These are phyloP conservation scores for Ciona savignyi DNA, from an alignment of 23 tunicate genomes.

Conservation along the genomic window DNA sequence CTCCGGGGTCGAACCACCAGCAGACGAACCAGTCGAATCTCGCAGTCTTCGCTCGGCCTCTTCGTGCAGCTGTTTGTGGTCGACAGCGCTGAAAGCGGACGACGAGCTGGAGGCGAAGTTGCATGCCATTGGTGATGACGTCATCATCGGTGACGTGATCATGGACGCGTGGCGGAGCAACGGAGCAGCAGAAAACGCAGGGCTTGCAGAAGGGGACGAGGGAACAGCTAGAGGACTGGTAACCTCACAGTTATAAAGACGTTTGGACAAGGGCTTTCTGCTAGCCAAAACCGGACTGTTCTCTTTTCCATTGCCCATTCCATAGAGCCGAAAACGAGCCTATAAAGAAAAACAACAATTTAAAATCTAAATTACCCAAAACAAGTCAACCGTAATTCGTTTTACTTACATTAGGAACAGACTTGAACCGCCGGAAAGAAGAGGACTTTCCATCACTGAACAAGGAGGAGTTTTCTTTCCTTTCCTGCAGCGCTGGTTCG, in stretches of 20 bases:
- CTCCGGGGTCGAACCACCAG: conserved; percentile 37
- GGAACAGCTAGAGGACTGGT: background rate
- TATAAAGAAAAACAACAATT: background rate
- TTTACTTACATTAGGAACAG: conserved; percentile 17
- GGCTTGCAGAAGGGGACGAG: background rate
- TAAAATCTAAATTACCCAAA: background rate
- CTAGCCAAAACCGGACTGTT: conserved; percentile 13
- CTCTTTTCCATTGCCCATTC: conserved; percentile 28
- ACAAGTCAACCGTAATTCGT: background rate
- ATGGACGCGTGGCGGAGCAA: conserved; percentile 17
- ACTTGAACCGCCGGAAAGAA: conserved; percentile 29
- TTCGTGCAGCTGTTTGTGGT: conserved; percentile 17
- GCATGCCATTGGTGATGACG: conserved; percentile 47
- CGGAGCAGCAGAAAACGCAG: conserved; percentile 1
- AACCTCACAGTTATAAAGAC: background rate
- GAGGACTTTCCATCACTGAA: conserved; percentile 2
- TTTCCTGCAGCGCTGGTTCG: conserved; percentile 23
- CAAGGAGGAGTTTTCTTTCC: conserved; percentile 25
- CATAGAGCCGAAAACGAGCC: conserved; percentile 21
- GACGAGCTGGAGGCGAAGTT: conserved; percentile 37
- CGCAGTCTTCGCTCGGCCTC: conserved; percentile 30
- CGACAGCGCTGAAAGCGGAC: conserved; percentile 33
- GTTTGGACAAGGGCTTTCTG: conserved; percentile 13
- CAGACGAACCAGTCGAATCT: conserved; percentile 17
- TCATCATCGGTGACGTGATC: conserved; percentile 25